These are phyloP conservation scores for Neoscelio sp. DNA, from an alignment of 2,888 invertebrate species.

Conservation along the genomic window DNA sequence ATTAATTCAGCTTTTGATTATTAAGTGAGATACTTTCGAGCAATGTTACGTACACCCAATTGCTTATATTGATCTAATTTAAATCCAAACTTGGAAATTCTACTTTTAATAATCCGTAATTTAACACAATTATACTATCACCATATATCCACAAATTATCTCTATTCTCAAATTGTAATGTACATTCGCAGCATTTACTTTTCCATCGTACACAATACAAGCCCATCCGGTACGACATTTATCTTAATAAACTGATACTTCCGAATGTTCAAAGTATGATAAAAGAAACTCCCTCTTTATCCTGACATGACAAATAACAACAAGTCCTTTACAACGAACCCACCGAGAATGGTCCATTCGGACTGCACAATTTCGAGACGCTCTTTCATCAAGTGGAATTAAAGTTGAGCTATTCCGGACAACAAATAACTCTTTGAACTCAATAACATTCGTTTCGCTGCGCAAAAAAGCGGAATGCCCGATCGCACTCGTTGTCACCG, in stretches of 20 bases:
- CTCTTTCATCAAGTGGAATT: constrained; percentile 16
- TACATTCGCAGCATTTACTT: constrained; percentile 15
- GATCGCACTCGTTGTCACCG: background rate
- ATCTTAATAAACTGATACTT: constrained; percentile 33
- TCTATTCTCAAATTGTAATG: background rate
- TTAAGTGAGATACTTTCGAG: too few species aligned
- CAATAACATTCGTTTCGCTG: background rate
- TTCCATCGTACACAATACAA: constrained; percentile 14
- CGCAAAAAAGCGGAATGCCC: background rate
- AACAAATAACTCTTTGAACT: constrained; percentile 4
- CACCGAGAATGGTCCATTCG: background rate
- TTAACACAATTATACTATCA: background rate
- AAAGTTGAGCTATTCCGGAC: constrained; percentile 18
- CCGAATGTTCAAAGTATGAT: background rate
- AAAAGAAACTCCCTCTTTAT: constrained; percentile 20
- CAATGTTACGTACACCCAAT: too few species aligned
- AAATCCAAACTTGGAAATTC: too few species aligned
- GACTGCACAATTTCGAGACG: constrained; percentile 1
- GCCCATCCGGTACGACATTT: background rate
- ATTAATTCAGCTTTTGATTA: too few species aligned
- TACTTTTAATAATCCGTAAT: background rate
- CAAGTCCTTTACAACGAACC: background rate
- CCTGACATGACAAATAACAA: background rate
- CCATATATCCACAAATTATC: constrained; percentile 2
- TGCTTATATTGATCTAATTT: too few species aligned